These are phyloP conservation scores for Torymus texanus DNA, from an alignment of 2,888 invertebrate species.

Conservation along the genomic window DNA sequence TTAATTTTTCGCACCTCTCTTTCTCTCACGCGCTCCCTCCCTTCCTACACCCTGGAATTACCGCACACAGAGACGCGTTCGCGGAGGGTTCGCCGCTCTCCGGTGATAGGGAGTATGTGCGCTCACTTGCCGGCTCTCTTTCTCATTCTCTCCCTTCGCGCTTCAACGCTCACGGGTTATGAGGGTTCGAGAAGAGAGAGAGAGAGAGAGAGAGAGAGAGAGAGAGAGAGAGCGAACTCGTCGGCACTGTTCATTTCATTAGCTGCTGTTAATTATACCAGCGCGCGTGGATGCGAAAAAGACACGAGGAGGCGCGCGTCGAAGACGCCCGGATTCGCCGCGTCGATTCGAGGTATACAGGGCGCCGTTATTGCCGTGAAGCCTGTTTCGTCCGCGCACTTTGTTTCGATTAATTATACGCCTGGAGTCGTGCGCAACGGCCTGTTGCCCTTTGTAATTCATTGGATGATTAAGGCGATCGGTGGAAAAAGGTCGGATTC, in stretches of 20 bases:
- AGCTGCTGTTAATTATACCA: constrained; percentile 53
- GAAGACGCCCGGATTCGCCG: no score
- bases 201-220: background rate
- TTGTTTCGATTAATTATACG: constrained; percentile 27
- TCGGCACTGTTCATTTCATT: constrained; percentile 51
- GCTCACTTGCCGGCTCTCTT: constrained; percentile 19
- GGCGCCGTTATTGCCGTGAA: background rate
- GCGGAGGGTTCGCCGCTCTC: no score
- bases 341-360: no score
- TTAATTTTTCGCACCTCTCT: constrained; percentile 47
- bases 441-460: constrained; percentile 14
- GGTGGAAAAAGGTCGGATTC: background rate
- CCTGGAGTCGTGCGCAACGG: background rate
- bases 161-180: constrained; percentile 50
- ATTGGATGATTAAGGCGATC: constrained; percentile 13
- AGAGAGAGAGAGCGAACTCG: background rate
- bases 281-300: constrained; percentile 26
- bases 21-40: background rate
- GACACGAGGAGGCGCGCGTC: constrained; percentile 3
- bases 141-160: constrained; percentile 37
- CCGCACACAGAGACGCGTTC: background rate
- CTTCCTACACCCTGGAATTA: no score
- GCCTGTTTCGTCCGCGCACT: background rate
- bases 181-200: constrained; percentile 36
- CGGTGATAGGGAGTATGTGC: background rate